Conservation (phyloP, 2,888 invertebrate species). For the Phengaris alcon region DNA sequence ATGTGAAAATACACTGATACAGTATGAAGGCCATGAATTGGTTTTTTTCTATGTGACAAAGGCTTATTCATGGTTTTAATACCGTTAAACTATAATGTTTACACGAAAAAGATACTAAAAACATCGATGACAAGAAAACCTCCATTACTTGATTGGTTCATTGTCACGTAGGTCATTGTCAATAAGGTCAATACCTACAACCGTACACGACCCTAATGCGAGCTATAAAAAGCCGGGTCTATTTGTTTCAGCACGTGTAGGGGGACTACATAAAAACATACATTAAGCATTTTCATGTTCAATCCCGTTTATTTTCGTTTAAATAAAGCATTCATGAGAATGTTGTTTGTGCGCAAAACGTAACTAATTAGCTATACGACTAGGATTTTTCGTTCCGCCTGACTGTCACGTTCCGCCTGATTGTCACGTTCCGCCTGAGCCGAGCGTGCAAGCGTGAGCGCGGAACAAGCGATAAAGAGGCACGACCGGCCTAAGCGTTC, state of each 20-base stretch:
- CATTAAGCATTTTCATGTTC: not conserved
- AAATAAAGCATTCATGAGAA: not conserved
- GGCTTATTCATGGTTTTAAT: no score
- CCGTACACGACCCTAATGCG: not conserved
- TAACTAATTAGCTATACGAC: no score
- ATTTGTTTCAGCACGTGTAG: not conserved
- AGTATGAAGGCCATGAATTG: no score
- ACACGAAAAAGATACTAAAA: not conserved
- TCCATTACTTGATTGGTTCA: constrained; percentile 1
- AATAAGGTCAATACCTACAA: not conserved
- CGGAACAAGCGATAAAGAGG: no score
- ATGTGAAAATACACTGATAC: no score
- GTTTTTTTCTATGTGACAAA: no score
- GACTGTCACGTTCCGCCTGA: no score
- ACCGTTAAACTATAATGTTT: no score
- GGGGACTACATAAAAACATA: not conserved
- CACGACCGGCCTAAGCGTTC: no score
- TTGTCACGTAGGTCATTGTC: not conserved
- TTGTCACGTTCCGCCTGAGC: no score
- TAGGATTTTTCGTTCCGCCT: no score
- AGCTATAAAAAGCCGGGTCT: not conserved
- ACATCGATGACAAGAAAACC: not conserved
- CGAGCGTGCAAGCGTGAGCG: no score
- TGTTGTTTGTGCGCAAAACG: not conserved
- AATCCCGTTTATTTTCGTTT: not conserved